Base-by-base conservation (phyloP, 2,113 vertebrate species). In the Polypterus senegalus region DNA sequence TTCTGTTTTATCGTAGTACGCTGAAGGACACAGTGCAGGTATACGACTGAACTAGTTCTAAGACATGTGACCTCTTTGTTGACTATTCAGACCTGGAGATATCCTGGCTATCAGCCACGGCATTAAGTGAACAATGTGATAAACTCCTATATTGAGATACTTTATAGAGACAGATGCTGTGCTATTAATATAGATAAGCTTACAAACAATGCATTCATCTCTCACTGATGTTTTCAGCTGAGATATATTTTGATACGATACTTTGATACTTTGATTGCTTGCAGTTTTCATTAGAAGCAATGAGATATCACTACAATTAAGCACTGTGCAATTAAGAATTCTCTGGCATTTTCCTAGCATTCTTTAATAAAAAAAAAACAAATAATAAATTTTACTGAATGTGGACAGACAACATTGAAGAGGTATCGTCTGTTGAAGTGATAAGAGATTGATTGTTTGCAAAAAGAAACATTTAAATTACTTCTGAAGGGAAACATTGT, bases 271-370 rank as follows among this genome's bases (percentile, higher is more conserved):
- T 11, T 3, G 52, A n/a, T 47, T 54, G 4, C 43, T 7, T 11
- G 11, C 11, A 10, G 43, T 45, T 61, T 9, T 45, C 46, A 54
- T 54, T 5, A 61, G 46, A 11, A 44, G 51, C 47, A 61, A 11
- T 10, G 43, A 3, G 44, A 6, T 54, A 54, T 61, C 47, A 45
- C 54, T 27, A 27, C 27, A 27, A 27, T 61, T 53, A 54, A 53
- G 10, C 46, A 46, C 52, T 62, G 46, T 62, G 44, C 61, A 62
- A 27, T 27, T 27, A 27, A 27, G 27, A 27, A 56, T 27, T 11
- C 46, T 46, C 9, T 61, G 49, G 45, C 51, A 61, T 46, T 62
- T 57, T 57, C 56, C 10, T 47, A 56, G 46, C 46, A 48, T 62
- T 48, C 9, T 47, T 46, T 46, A 49, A 62, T 43, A 47, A 47